A percentile compares a stretch with the other conserved stretches of the same genome.
Conservation (phyloP, 2,888 invertebrate genomes). For the Operophtera brumata region DNA sequence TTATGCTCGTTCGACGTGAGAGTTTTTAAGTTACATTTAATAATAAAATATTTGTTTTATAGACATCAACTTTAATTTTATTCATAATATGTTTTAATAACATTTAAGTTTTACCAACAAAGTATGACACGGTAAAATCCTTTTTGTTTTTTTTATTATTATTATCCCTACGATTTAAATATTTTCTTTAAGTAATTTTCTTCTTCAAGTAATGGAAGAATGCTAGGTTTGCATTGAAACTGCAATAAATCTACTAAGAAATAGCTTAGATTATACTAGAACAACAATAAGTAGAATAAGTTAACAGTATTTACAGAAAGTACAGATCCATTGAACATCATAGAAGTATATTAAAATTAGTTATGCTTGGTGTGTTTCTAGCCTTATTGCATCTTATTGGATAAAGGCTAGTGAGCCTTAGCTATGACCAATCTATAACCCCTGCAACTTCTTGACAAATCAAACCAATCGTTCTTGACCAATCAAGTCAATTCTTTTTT, state of each 20-base stretch:
- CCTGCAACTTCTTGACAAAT: not conserved
- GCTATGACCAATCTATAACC: not conserved
- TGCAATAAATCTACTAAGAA: conserved; percentile 23
- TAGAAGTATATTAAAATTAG: conserved; percentile 4
- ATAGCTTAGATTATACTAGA: conserved; percentile 28
- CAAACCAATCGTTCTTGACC: not conserved
- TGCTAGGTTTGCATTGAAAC: conserved; percentile 19
- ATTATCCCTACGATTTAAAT: conserved; percentile 2
- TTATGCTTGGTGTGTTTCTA: conserved; percentile 16
- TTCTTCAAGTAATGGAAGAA: conserved; percentile 8
- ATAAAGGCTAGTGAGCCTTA: too few relatives aligned
- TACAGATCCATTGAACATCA: conserved; percentile 20
- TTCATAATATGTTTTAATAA: not conserved
- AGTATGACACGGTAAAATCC: conserved; percentile 2
- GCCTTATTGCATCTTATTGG: not conserved
- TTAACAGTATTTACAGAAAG: conserved; percentile 47
- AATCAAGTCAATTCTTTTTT: not conserved
- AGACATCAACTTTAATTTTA: conserved; percentile 1
- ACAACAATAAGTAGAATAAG: conserved; percentile 39
- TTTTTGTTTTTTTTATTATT: not conserved
- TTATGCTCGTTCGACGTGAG: conserved; percentile 3
- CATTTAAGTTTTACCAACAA: conserved; percentile 1
- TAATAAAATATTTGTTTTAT: conserved; percentile 9
- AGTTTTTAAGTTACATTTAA: conserved; percentile 9
- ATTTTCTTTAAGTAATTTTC: not conserved